Evolutionary conservation across 2,888 invertebrate genomes (phyloP).

Genomic region (Macrosoma leucophasiata): DNA sequence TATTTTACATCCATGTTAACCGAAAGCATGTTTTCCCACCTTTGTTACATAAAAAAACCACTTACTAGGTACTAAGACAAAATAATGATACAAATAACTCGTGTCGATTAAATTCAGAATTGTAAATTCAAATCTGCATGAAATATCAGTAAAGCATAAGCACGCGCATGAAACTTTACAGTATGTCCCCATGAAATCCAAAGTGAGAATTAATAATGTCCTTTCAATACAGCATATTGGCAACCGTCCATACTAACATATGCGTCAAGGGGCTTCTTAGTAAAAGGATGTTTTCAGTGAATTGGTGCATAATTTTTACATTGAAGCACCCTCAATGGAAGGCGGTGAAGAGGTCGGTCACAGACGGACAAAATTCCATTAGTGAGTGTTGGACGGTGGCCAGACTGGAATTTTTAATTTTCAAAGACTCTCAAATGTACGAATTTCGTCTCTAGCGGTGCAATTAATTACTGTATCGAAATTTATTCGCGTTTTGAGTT

Average conservation of each 20-base stretch:
- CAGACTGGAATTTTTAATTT: constrained; percentile 41
- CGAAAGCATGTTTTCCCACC: no score
- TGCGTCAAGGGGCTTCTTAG: constrained; percentile 34
- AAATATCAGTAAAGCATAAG: constrained; percentile 12
- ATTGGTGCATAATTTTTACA: constrained; percentile 56
- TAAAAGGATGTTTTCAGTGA: constrained; percentile 41
- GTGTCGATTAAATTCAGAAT: no score
- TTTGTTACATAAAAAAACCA: no score
- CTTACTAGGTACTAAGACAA: no score
- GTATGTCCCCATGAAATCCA: constrained; percentile 4
- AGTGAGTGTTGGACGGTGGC: constrained; percentile 61
- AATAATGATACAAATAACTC: no score
- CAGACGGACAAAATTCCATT: constrained; percentile 62
- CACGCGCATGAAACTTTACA: constrained; percentile 3
- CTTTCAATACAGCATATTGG: constrained; percentile 20
- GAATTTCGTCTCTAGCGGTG: no score
- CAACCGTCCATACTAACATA: constrained; percentile 24
- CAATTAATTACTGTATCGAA: no score
- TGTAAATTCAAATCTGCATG: no score
- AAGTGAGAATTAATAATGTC: constrained; percentile 13
- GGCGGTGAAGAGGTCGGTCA: constrained; percentile 52
- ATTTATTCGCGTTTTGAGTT: no score
- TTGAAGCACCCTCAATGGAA: constrained; percentile 42
- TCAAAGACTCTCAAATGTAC: constrained; percentile 32
- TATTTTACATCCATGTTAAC: no score